A percentile compares a stretch with the other conserved stretches of the same genome.
These are phyloP conservation scores for Rhagoletis zephyria DNA, from an alignment of 1,140 invertebrate genomes.

Conservation along the genomic window DNA sequence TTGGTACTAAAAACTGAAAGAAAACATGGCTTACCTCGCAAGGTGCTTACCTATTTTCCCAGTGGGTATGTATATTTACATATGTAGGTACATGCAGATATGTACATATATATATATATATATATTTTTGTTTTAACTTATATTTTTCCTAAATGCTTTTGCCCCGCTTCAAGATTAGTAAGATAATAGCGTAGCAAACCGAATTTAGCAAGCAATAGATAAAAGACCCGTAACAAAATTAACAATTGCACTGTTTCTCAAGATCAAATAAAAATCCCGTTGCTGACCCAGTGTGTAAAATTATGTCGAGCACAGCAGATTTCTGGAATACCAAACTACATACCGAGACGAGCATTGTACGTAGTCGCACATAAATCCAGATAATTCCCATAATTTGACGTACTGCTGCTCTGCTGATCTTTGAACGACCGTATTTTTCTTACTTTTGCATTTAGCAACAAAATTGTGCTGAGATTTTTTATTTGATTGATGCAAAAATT, in stretches of 20 bases:
- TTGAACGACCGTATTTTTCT: background rate
- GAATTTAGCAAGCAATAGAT: no score
- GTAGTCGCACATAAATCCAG: background rate
- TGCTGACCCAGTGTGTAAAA: background rate
- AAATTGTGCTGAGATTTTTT: slow-evolving; percentile 19
- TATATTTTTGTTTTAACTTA: no score
- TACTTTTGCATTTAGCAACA: background rate
- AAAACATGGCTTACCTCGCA: no score
- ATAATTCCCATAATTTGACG: slow-evolving; percentile 40
- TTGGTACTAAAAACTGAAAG: no score
- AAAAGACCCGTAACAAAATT: no score
- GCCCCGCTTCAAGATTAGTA: background rate
- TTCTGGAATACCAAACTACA: background rate
- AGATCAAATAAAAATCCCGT: background rate
- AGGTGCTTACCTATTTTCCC: no score
- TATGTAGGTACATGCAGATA: no score
- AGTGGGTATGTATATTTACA: no score
- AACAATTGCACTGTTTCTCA: no score
- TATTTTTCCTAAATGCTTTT: background rate
- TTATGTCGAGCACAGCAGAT: background rate
- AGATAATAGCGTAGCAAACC: no score
- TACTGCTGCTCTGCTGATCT: background rate
- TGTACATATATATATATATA: no score
- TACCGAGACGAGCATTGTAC: background rate
- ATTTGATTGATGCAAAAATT: background rate